phyloP scores from a whole-genome alignment of 2,888 invertebrate genomes.

The Proisotoma minuta region DNA sequence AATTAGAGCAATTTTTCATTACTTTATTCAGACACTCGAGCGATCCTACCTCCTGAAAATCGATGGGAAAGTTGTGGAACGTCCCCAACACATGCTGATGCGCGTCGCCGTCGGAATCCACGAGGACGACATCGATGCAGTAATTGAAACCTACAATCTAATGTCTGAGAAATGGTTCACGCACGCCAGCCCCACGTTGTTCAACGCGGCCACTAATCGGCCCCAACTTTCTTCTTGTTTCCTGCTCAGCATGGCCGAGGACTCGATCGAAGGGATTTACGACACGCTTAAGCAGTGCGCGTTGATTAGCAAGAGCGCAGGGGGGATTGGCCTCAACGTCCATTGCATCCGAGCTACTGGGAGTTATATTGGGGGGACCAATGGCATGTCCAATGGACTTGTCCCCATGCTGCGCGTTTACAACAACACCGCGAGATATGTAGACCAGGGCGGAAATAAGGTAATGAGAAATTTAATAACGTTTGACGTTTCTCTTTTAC shows the following conservation, averaged over 20 bases:
- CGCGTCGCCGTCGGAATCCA: conserved; percentile 95
- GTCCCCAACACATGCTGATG: conserved; percentile 99
- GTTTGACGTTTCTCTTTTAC: no score
- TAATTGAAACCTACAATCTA: conserved; percentile 91
- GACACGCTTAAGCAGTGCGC: conserved; percentile 89
- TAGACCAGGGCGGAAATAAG: conserved; percentile 97
- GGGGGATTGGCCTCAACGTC: conserved; percentile 93
- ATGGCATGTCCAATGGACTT: conserved; percentile 89
- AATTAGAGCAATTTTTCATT: neutral
- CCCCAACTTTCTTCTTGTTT: conserved; percentile 95
- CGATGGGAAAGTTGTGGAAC: conserved; percentile 83
- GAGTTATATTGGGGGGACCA: conserved; percentile 86
- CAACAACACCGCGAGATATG: conserved; percentile 92
- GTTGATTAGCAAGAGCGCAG: conserved; percentile 91
- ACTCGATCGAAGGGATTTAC: conserved; percentile 93
- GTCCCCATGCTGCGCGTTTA: conserved; percentile 93
- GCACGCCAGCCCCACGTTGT: conserved; percentile 95
- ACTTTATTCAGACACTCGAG: conserved; percentile 68
- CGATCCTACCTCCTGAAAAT: conserved; percentile 90
- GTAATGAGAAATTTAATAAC: conserved; percentile 47
- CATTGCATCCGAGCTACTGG: conserved; percentile 92
- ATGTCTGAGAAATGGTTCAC: conserved; percentile 95
- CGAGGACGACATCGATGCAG: conserved; percentile 83
- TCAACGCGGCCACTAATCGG: conserved; percentile 83
- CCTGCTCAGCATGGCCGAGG: conserved; percentile 85